A percentile compares a stretch with the other conserved stretches of the same genome.
These are phyloP conservation scores for Aphodius sticticus DNA, from an alignment of 2,888 invertebrate species.

Conservation along the genomic window DNA sequence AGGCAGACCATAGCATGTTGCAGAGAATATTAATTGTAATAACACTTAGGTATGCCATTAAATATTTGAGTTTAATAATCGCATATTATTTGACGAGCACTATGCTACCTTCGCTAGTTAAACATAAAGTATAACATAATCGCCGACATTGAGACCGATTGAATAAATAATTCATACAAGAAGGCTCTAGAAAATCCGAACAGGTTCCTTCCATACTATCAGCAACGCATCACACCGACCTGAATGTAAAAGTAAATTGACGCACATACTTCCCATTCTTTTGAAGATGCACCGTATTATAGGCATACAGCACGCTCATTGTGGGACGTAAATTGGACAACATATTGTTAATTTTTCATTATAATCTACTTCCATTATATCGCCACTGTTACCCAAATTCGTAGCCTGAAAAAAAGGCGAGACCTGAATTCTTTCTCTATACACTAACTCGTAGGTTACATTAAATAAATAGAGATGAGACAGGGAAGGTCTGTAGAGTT, in stretches of 20 bases:
- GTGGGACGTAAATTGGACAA: not conserved
- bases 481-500: too few species aligned
- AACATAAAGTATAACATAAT: too few species aligned
- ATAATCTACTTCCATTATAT: not conserved
- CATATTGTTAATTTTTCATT: not conserved
- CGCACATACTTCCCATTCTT: conserved; percentile 4
- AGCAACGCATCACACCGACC: not conserved
- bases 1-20: too few species aligned
- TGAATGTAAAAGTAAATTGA: not conserved
- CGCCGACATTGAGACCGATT: not conserved
- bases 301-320: not conserved
- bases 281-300: not conserved
- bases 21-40: too few species aligned
- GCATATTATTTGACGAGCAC: too few species aligned
- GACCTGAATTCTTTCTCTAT: too few species aligned
- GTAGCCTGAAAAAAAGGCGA: not conserved
- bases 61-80: too few species aligned
- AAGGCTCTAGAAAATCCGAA: not conserved
- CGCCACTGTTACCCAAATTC: not conserved
- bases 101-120: too few species aligned
- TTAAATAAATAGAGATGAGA: too few species aligned
- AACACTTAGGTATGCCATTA: too few species aligned
- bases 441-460: too few species aligned
- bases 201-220: too few species aligned
- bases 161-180: not conserved